Conservation (phyloP, 2,888 invertebrate species). For the Platycheirus rosarum region DNA sequence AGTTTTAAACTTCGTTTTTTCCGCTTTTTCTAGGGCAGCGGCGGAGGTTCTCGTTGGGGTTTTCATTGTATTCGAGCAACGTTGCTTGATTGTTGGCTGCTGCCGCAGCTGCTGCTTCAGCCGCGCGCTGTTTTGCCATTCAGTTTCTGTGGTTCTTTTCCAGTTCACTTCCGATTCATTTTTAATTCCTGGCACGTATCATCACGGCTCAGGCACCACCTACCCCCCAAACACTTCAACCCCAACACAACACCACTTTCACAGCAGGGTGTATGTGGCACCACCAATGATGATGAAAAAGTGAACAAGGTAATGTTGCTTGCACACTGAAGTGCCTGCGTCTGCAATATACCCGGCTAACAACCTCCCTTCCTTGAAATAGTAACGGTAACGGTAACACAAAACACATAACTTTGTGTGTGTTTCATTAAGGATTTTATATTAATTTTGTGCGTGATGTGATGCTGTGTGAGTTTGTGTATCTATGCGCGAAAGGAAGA, state of each 20-base stretch:
- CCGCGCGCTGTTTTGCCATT: constrained; percentile 44
- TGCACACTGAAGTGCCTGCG: constrained; percentile 2
- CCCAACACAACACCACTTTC: background rate
- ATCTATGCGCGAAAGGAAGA: background rate
- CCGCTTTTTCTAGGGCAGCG: background rate
- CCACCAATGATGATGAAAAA: constrained; percentile 24
- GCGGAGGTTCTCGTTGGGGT: no score
- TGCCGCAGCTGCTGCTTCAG: constrained; percentile 24
- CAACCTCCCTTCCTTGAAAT: background rate
- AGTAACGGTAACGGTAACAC: background rate
- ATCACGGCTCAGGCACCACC: constrained; percentile 22
- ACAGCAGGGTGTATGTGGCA: background rate
- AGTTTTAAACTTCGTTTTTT: background rate
- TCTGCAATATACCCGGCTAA: background rate
- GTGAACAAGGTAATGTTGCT: constrained; percentile 34
- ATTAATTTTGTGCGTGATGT: constrained; percentile 39
- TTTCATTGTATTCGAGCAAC: constrained; percentile 39
- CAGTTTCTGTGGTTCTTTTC: constrained; percentile 58
- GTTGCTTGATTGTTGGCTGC: constrained; percentile 61
- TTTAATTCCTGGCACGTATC: constrained; percentile 67
- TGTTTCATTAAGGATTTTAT: constrained; percentile 66
- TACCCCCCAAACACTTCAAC: background rate
- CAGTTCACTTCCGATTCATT: constrained; percentile 68
- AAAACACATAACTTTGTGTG: constrained; percentile 7
- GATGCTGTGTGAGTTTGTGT: constrained; percentile 12